Evolutionary conservation across 2,113 vertebrate genomes (phyloP), one percentile per base, ranked within the genome.

Genomic region (Eidolon helvum): DNA sequence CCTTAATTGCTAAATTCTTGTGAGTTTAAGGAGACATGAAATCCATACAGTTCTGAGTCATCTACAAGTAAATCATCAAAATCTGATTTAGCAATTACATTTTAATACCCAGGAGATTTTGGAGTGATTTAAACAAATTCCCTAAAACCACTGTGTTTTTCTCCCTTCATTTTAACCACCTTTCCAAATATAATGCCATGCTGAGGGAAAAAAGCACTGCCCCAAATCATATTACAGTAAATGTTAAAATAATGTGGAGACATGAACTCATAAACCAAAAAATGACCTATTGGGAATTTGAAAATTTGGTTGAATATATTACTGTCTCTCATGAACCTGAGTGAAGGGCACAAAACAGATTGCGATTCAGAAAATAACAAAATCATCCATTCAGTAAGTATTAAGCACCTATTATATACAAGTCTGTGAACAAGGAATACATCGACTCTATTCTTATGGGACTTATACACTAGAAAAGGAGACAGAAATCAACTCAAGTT

Each of bases 41-140:
- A 84, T 55, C 16, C 18, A 48, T 91, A 43, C 4, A 84, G 79
- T 93, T 77, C 61, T 93, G 57, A 91, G 63, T 71, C 28, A 92
- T 53, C 30, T 61, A 78, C 7, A 69, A 57, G 80, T 26, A 78
- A 95, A 91, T 91, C 72, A 89, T 35, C 79, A 61, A 94, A 79
- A 75, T 4, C 71, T 50, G 78, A 77, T 74, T 91, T 89, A 77
- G 65, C 61, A 90, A 92, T 89, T 95, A 55, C 1, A 40, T 59
- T 63, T 72, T 35, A 87, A 86, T 59, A 4, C 22, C 14, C 40
- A 88, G 22, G 19, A 65, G 7, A 77, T 78, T 96, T 59, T 38
- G 14, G 30, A 66, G 11, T 90, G 77, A 87, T 83, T 87, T 80
- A 80, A 92, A 96, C 79, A 87, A 48, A 94, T 65, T 82, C n/a